phyloP scores from a whole-genome alignment of 2,113 vertebrate genomes.

The Neolamprologus devosi region DNA sequence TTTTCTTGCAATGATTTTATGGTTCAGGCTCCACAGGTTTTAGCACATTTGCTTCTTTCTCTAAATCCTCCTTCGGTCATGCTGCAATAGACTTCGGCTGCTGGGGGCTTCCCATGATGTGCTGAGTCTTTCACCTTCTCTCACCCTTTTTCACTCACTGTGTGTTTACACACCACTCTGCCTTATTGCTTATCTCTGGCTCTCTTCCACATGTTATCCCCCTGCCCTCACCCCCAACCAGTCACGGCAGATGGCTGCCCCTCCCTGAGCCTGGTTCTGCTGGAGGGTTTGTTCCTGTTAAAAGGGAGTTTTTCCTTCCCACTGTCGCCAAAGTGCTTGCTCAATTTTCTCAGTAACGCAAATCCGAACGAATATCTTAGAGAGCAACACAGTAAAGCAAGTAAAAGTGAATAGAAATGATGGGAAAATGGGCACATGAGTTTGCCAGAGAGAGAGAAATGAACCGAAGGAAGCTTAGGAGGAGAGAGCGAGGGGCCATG shows the following conservation, averaged over 20 bases:
- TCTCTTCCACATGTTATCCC: background rate
- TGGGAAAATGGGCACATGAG: background rate
- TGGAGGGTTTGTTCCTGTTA: too few species aligned
- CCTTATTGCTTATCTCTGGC: background rate
- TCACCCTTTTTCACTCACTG: background rate
- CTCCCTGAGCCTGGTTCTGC: too few species aligned
- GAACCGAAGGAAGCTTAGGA: constrained; percentile 7
- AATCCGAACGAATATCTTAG: background rate
- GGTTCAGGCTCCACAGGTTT: background rate
- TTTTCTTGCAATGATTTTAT: background rate
- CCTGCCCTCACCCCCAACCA: background rate
- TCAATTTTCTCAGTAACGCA: background rate
- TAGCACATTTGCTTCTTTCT: background rate
- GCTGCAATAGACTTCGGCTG: background rate
- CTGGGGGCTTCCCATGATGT: background rate
- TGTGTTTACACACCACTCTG: background rate
- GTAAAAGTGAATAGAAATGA: background rate
- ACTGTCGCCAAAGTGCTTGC: background rate
- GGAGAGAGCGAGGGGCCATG: constrained; percentile 30
- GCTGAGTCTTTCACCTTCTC: background rate
- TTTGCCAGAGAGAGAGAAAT: background rate
- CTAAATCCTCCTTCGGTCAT: background rate
- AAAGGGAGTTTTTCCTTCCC: background rate
- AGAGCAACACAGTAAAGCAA: background rate
- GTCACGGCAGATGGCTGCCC: background rate